Conservation (phyloP, 2,888 invertebrate species). For the Cephus pygmeus region DNA sequence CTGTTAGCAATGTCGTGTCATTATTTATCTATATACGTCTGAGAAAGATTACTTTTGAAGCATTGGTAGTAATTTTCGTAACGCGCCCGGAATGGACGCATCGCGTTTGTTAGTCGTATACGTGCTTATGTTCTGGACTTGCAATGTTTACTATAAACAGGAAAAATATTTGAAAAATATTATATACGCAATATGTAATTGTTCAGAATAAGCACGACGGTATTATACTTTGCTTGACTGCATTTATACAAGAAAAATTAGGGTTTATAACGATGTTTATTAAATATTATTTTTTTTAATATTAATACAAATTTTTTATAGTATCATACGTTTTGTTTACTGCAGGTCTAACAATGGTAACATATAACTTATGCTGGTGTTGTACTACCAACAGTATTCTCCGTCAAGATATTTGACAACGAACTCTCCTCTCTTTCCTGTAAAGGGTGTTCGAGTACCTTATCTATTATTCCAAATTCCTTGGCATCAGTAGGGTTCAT, state of each 20-base stretch:
- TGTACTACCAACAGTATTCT: background rate
- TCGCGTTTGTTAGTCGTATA: background rate
- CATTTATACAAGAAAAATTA: conserved; percentile 31
- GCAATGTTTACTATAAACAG: background rate
- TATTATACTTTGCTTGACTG: conserved; percentile 32
- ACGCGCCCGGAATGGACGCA: background rate
- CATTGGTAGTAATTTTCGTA: background rate
- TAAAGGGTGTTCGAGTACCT: conserved; percentile 77
- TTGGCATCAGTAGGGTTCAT: conserved; percentile 94
- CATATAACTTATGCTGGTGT: background rate
- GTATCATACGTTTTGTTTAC: conserved; percentile 8
- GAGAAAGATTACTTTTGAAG: background rate
- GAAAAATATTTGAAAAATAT: background rate
- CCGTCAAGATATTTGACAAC: background rate
- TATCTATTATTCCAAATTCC: conserved; percentile 87
- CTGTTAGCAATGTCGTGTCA: background rate
- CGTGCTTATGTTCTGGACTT: background rate
- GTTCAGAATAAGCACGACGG: background rate
- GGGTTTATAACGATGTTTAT: conserved; percentile 50
- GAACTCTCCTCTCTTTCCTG: conserved; percentile 49
- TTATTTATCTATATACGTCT: background rate
- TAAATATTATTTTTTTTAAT: conserved; percentile 48
- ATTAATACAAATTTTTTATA: conserved; percentile 55
- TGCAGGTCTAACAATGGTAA: background rate
- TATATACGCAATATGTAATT: background rate